These are phyloP conservation scores for Catostomus latipinnis DNA, from an alignment of 2,797 vertebrate species.

Conservation along the genomic window DNA sequence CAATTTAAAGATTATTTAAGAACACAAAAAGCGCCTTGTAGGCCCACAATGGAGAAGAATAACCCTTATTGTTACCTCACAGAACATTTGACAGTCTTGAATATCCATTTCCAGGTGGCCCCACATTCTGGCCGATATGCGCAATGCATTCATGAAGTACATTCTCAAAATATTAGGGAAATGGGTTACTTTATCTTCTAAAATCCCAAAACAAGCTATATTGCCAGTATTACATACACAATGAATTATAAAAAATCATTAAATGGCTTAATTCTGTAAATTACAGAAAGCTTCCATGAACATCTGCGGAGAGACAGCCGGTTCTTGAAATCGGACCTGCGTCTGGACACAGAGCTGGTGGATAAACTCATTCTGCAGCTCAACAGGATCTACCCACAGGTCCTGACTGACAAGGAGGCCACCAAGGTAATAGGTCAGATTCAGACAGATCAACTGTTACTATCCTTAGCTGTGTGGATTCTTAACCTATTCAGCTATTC, in stretches of 20 bases:
- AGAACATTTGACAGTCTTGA: background rate
- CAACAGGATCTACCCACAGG: slow-evolving; percentile 96
- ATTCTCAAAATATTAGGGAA: background rate
- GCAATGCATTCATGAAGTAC: background rate
- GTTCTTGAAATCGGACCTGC: slow-evolving; percentile 80
- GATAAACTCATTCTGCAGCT: slow-evolving; percentile 96
- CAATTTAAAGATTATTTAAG: background rate
- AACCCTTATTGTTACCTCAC: background rate
- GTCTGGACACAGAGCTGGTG: slow-evolving; percentile 87
- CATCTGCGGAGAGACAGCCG: slow-evolving; percentile 87
- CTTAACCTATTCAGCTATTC: no score
- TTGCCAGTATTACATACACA: background rate
- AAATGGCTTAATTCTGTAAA: background rate
- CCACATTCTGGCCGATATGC: slow-evolving; percentile 11
- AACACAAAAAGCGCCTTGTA: background rate
- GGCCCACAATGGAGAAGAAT: background rate
- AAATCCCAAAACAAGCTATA: background rate
- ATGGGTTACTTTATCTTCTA: background rate
- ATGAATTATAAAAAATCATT: background rate
- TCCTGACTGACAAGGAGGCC: slow-evolving; percentile 94
- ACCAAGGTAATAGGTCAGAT: slow-evolving; percentile 81
- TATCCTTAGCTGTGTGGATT: no score
- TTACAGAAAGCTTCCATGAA: slow-evolving; percentile 81
- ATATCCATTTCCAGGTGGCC: background rate
- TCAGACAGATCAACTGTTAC: background rate